phyloP scores from a whole-genome alignment of 2,888 invertebrate genomes.

The Maniola hyperantus region DNA sequence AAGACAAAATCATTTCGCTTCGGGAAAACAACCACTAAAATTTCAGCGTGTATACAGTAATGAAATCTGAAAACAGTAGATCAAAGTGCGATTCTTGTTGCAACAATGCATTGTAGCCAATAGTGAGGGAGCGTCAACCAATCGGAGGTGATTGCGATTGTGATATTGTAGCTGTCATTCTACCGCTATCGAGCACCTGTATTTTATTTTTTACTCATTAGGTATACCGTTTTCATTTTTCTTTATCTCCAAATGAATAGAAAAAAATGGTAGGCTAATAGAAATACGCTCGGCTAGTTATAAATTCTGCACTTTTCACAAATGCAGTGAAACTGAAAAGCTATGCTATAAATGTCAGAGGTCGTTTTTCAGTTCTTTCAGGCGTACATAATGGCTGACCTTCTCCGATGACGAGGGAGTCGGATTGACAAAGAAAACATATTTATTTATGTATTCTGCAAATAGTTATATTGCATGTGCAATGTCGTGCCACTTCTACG shows the following conservation, averaged over 20 bases:
- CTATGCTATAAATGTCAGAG: conserved; percentile 10
- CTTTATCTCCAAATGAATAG: not conserved
- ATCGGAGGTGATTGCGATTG: too few species aligned
- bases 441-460: conserved; percentile 11
- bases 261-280: not conserved
- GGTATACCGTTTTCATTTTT: too few species aligned
- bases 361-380: conserved; percentile 15
- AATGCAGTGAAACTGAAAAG: conserved; percentile 2
- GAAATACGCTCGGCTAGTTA: not conserved
- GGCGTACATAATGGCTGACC: conserved; percentile 10
- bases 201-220: too few species aligned
- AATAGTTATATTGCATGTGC: not conserved
- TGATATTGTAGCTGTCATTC: too few species aligned
- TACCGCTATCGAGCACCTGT: too few species aligned
- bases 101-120: too few species aligned
- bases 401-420: not conserved
- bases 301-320: conserved; percentile 9
- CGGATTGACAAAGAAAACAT: conserved; percentile 7
- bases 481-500: not conserved
- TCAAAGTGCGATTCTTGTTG: too few species aligned
- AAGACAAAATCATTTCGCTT: too few species aligned
- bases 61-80: too few species aligned
- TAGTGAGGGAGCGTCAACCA: too few species aligned
- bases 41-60: too few species aligned
- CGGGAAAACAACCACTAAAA: too few species aligned